Percentiles rank a stretch among this genome's conserved stretches.
Evolutionary conservation across 1,140 invertebrate species (phyloP).

Genomic region (Drosophila saltans): DNA sequence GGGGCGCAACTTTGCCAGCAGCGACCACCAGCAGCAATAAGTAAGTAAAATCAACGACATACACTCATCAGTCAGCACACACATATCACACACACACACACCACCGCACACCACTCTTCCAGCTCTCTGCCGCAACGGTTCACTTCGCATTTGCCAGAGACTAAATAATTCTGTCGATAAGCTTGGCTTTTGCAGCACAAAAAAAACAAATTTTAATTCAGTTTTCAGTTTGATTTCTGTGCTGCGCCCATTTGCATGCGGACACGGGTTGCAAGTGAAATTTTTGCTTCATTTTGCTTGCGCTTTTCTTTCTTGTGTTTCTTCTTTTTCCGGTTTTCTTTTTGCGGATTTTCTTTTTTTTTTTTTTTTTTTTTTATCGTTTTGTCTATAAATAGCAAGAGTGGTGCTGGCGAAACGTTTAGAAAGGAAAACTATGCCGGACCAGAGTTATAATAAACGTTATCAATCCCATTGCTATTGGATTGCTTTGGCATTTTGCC

Average conservation of each 20-base stretch:
- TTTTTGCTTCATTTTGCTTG: neutral
- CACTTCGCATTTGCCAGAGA: slow-evolving; percentile 8
- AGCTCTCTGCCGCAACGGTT: slow-evolving; percentile 9
- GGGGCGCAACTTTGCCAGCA: neutral
- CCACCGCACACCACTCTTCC: neutral
- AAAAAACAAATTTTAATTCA: slow-evolving; percentile 33
- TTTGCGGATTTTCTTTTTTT: slow-evolving; percentile 4
- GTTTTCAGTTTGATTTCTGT: slow-evolving; percentile 55
- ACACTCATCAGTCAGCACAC: slow-evolving; percentile 6
- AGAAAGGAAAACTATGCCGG: slow-evolving; percentile 15
- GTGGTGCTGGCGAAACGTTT: slow-evolving; percentile 20
- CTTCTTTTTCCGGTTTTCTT: slow-evolving; percentile 5
- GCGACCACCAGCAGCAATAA: neutral
- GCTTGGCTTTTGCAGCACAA: slow-evolving; percentile 42
- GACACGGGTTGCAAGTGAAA: slow-evolving; percentile 26
- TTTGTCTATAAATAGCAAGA: slow-evolving; percentile 6
- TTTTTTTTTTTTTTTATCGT: neutral
- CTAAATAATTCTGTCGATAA: slow-evolving; percentile 47
- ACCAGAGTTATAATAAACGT: slow-evolving; percentile 20
- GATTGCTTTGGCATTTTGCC: slow-evolving; percentile 12
- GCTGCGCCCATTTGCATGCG: slow-evolving; percentile 53
- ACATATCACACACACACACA: neutral
- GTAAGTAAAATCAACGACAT: neutral
- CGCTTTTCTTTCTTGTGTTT: neutral
- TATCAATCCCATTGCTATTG: slow-evolving; percentile 6